A percentile compares a stretch with the other conserved stretches of the same genome.
Evolutionary conservation across 2,113 vertebrate genomes (phyloP).

Genomic region (Aldabrachelys gigantea): DNA sequence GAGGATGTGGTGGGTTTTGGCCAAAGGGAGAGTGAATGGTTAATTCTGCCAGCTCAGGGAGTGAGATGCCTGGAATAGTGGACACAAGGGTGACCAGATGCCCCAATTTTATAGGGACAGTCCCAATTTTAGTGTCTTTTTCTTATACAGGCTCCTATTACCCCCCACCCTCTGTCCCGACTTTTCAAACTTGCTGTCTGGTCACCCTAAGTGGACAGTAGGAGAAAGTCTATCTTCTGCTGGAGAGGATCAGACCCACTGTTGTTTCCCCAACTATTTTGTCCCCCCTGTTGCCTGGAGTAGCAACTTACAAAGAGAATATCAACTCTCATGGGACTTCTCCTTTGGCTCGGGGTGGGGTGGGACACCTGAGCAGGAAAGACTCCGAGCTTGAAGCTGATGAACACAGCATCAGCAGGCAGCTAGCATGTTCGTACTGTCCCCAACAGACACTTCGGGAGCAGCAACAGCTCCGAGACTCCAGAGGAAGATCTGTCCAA

Average conservation of each 20-base stretch:
- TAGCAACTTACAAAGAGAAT: background rate
- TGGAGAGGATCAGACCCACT: background rate
- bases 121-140: too few species aligned
- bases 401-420: background rate
- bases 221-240: background rate
- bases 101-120: too few species aligned
- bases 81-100: too few species aligned
- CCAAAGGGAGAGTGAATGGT: background rate
- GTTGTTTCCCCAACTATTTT: background rate
- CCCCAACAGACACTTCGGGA: background rate
- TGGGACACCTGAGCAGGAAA: background rate
- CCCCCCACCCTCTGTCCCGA: too few species aligned
- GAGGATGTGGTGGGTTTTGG: background rate
- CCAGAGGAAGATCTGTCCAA: conserved; percentile 38
- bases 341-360: background rate
- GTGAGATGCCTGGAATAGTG: background rate
- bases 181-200: too few species aligned
- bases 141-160: too few species aligned
- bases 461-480: background rate
- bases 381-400: background rate
- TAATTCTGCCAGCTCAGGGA: background rate
- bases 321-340: background rate
- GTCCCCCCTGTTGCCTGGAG: background rate
- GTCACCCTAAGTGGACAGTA: background rate
- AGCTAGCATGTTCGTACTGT: background rate